Evolutionary conservation across 2,888 invertebrate genomes (phyloP), one percentile per base, ranked within the genome.

Genomic region (Polydrusus pterygomalis): DNA sequence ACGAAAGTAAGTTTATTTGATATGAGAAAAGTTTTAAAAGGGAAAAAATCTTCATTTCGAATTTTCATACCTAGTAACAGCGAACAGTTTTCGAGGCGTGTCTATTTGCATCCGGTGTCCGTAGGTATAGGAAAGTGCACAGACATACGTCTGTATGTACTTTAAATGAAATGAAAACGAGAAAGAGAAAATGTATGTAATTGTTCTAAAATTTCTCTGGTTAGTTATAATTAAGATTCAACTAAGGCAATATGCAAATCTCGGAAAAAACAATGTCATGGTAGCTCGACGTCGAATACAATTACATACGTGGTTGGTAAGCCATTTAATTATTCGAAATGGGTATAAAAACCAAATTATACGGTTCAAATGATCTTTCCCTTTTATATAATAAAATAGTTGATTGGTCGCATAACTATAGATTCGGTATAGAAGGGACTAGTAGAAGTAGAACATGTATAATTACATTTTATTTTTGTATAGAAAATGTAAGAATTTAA

Each of bases 111-210:
- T 60, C 58, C 58, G 58, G 38, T 58, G 18, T 60, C 30, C 58
- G 17, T 38, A 5, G 34, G 38, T 38, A 60, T 60, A 60, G 58
- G 58, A 60, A 60, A 60, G 58, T 60, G 17, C 58, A 38, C 58
- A 38, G 17, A 60, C 38, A 60, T 38, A 60, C 17, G 15, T 49
- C 2, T 49, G 17, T 17, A 25, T 58, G 18, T 60, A 60, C 38
- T 60, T 60, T 60, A 60, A 60, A 64, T 47, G 30, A 64, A 64
- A 67, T 54, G 20, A 43, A 68, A 68, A 68, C 43, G 40, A 40
- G 68, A 68, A 68, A 68, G 68, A 68, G 68, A 68, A 68, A 68
- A 68, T 67, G 67, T 17, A 34, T 68, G 56, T 68, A 54, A 54
- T 68, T 69, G 58, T 69, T 69, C 47, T 69, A 34, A 69, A 69